Conservation (phyloP, 2,113 vertebrate genomes). For the Salvelinus sp. region DNA sequence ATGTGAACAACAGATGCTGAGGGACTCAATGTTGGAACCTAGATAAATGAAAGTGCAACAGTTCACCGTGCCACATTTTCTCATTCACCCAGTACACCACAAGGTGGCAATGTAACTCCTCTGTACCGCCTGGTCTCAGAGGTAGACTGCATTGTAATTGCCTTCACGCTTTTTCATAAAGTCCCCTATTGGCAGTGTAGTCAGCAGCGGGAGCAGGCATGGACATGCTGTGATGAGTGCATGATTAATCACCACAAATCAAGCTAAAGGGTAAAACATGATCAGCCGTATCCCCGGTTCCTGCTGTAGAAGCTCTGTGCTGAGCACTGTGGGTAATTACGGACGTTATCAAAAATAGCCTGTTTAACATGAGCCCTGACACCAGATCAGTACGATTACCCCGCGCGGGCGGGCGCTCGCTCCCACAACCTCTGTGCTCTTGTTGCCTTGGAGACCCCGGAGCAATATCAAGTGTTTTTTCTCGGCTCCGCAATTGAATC, state of each 20-base stretch:
- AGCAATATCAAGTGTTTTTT: not conserved
- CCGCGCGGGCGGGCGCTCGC: not conserved
- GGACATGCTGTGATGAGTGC: not conserved
- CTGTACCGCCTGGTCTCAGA: not conserved
- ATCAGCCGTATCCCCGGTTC: slow-evolving; percentile 28
- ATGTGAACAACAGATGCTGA: too few species aligned
- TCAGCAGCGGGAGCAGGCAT: not conserved
- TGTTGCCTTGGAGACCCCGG: slow-evolving; percentile 46
- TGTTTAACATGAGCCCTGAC: slow-evolving; percentile 36
- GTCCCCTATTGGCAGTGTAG: not conserved
- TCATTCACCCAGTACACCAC: slow-evolving; percentile 31
- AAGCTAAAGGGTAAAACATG: slow-evolving; percentile 38
- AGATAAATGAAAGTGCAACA: not conserved
- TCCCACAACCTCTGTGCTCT: not conserved
- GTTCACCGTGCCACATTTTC: not conserved
- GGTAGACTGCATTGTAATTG: not conserved
- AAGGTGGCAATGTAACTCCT: slow-evolving; percentile 26
- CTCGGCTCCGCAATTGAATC: not conserved
- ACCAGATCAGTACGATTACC: slow-evolving; percentile 40
- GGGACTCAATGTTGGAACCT: too few species aligned
- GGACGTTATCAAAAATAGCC: slow-evolving; percentile 45
- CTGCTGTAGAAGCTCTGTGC: slow-evolving; percentile 17
- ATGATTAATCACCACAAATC: slow-evolving; percentile 39
- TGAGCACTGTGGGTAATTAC: slow-evolving; percentile 33
- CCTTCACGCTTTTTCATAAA: not conserved